Conservation (phyloP, 2,113 vertebrate genomes). For the Vulpes lagopus region DNA sequence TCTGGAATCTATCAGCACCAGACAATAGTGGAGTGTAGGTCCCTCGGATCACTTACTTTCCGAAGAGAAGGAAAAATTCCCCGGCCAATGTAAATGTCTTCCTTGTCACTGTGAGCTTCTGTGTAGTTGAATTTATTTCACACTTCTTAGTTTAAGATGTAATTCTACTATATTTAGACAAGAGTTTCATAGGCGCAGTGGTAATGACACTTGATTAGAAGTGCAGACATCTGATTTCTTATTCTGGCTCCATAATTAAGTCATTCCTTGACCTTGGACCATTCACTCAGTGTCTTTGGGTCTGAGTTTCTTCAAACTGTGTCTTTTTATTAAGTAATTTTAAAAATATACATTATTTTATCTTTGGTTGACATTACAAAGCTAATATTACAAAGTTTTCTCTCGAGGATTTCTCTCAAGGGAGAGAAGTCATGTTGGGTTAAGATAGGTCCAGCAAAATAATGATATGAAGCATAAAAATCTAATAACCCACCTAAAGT, state of each 20-base stretch:
- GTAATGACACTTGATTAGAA: background rate
- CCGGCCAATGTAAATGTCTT: background rate
- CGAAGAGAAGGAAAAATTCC: background rate
- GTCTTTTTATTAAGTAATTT: slow-evolving; percentile 3
- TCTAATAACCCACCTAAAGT: background rate
- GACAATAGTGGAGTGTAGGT: background rate
- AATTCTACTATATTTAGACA: background rate
- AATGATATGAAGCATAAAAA: background rate
- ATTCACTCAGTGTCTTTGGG: background rate
- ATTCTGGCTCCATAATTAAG: background rate
- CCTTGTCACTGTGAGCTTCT: background rate
- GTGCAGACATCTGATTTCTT: background rate
- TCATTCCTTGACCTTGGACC: background rate
- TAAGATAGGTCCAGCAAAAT: background rate
- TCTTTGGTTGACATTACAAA: background rate
- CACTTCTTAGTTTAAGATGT: background rate
- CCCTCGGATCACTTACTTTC: background rate
- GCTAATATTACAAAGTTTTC: background rate
- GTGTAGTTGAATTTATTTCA: background rate
- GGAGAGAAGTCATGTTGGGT: background rate
- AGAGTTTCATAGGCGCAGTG: background rate
- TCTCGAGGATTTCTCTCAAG: slow-evolving; percentile 6
- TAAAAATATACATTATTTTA: background rate
- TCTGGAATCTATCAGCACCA: background rate
- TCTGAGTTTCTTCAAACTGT: slow-evolving; percentile 29